phyloP scores from a whole-genome alignment of 2,113 vertebrate species.

The Amia ocellicauda region DNA sequence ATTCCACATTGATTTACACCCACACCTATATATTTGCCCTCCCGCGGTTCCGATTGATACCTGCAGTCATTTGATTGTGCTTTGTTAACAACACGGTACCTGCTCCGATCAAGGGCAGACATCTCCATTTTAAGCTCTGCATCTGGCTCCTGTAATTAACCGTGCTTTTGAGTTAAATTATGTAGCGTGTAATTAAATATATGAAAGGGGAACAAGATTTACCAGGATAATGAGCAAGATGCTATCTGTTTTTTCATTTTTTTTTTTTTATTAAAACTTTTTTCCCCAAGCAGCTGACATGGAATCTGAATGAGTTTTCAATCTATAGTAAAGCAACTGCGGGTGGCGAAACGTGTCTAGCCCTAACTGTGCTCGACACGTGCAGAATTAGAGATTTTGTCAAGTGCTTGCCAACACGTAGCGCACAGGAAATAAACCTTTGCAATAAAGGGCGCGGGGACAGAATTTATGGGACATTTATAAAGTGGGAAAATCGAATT shows the following conservation, averaged over 20 bases:
- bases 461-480: constrained; percentile 1
- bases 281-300: no score
- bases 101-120: background rate
- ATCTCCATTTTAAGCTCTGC: background rate
- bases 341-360: no score
- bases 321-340: no score
- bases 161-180: background rate
- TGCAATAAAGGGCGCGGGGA: background rate
- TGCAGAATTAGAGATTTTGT: no score
- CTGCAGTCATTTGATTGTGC: no score
- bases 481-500: background rate
- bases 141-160: constrained; percentile 9
- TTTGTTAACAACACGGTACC: no score
- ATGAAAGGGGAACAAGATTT: constrained; percentile 20
- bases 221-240: constrained; percentile 30
- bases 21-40: no score
- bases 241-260: constrained; percentile 13
- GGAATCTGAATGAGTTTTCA: no score
- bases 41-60: no score
- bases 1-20: no score
- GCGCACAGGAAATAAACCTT: background rate
- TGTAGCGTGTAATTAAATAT: constrained; percentile 37
- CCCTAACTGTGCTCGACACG: no score
- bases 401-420: background rate
- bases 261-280: no score